These are phyloP conservation scores for Trichonephila inaurata DNA, from an alignment of 1,140 invertebrate genomes.

Conservation along the genomic window DNA sequence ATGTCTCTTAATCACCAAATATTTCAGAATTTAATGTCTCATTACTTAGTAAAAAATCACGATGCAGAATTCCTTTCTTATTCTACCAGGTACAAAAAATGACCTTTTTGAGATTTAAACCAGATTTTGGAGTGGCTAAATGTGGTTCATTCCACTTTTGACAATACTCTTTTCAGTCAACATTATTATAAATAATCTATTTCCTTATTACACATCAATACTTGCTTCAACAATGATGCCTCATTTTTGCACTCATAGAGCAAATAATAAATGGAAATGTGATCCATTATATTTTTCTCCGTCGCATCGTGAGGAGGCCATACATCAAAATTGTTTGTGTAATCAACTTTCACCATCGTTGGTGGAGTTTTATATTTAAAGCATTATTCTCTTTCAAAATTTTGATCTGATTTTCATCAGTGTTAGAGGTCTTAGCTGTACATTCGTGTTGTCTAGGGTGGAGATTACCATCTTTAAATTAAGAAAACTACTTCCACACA, in stretches of 20 bases:
- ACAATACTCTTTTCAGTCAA: not conserved
- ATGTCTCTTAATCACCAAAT: constrained; percentile 56
- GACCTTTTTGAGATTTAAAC: constrained; percentile 37
- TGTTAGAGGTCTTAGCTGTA: not conserved
- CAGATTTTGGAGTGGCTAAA: constrained; percentile 15
- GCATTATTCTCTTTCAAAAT: not conserved
- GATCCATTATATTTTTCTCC: constrained; percentile 3
- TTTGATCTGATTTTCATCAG: not conserved
- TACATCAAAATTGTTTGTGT: constrained; percentile 43
- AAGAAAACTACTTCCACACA: not conserved
- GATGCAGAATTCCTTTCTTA: constrained; percentile 57
- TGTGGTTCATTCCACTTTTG: constrained; percentile 38
- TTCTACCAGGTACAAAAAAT: not conserved
- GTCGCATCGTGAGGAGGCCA: not conserved
- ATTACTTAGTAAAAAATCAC: constrained; percentile 61
- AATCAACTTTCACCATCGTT: constrained; percentile 28
- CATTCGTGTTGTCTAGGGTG: not conserved
- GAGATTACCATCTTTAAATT: not conserved
- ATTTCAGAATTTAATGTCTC: constrained; percentile 67
- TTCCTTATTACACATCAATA: constrained; percentile 20
- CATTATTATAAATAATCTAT: no score
- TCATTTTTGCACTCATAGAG: constrained; percentile 29
- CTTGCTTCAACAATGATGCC: constrained; percentile 23
- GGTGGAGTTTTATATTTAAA: constrained; percentile 46
- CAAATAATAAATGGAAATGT: constrained; percentile 40